Conservation (phyloP, 2,888 invertebrate species). For the Hesperia comma region DNA sequence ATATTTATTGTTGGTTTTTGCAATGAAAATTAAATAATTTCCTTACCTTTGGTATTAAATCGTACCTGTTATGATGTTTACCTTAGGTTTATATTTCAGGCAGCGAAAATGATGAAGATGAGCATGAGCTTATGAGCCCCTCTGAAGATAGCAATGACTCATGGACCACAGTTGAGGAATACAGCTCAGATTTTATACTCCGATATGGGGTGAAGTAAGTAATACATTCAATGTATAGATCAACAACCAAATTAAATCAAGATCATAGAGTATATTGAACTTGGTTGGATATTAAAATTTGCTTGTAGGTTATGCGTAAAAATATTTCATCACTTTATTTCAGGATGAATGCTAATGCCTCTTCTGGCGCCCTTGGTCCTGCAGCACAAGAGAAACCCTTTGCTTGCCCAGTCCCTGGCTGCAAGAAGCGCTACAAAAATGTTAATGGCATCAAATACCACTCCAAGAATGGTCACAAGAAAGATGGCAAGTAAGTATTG, state of each 20-base stretch:
- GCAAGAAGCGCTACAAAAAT: constrained; percentile 94
- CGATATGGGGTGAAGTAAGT: constrained; percentile 86
- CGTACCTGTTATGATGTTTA: no score
- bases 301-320: no score
- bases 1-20: no score
- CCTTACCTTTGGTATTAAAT: no score
- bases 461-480: constrained; percentile 93
- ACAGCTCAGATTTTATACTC: constrained; percentile 90
- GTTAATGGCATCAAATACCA: constrained; percentile 95
- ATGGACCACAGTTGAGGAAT: constrained; percentile 91
- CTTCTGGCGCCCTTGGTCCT: constrained; percentile 63
- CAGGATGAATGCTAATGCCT: constrained; percentile 69
- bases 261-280: no score
- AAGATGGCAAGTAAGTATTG: constrained; percentile 89
- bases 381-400: constrained; percentile 89
- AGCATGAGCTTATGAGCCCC: constrained; percentile 87
- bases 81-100: constrained; percentile 68
- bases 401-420: constrained; percentile 93
- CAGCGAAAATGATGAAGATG: constrained; percentile 89
- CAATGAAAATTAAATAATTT: no score
- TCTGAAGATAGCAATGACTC: constrained; percentile 93
- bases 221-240: neutral
- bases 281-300: no score
- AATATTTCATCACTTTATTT: constrained; percentile 13
- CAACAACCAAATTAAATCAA: neutral